Evolutionary conservation across 1,140 invertebrate species (phyloP), one percentile per base, ranked within the genome.

Genomic region (Orius insidiosus): DNA sequence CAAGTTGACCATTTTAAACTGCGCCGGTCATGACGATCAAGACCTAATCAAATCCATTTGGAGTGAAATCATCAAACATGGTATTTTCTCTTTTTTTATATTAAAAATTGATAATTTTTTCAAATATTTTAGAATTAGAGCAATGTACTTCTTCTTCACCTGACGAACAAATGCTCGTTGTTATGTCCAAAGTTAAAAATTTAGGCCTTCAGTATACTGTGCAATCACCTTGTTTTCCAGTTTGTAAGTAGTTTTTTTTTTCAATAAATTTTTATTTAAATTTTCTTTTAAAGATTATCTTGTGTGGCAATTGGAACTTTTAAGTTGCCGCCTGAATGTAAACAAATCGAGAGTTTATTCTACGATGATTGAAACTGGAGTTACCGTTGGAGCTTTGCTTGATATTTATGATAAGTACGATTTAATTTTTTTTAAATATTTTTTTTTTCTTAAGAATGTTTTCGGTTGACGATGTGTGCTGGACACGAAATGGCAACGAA

Each of bases 1-100:
- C 58, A 82, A 88, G 63, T 62, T 89, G 34, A 77, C 80, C 1
- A 86, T 89, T 53, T 75, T 89, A 19, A 80, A 86, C 51, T 86
- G 82, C 56, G 80, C 82, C 1, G 80, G 80, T 16, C 80, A 87
- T 60, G 79, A 80, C 52, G 80, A 83, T 59, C 71, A 78, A 0
- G 56, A 56, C 36, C 61, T 85, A 2, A 75, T 84, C 24, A 78
- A 85, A 58, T 74, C 72, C 35, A 83, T 85, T 48, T 85, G 82
- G 82, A 74, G 71, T 33, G 78, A 83, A 56, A 82, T 85, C 31
- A 71, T 84, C 37, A 63, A 72, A 15, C 66, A 68, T 45, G 72
- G 74, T 63, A 55, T 59, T 3, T n/a, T n/a, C n/a, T n/a, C n/a
- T n/a, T 59, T 4, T 24, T 15, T 36, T 36, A 15, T 4, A 36